Conservation (phyloP, 2,113 vertebrate species). For the Anseranas semipalmata region DNA sequence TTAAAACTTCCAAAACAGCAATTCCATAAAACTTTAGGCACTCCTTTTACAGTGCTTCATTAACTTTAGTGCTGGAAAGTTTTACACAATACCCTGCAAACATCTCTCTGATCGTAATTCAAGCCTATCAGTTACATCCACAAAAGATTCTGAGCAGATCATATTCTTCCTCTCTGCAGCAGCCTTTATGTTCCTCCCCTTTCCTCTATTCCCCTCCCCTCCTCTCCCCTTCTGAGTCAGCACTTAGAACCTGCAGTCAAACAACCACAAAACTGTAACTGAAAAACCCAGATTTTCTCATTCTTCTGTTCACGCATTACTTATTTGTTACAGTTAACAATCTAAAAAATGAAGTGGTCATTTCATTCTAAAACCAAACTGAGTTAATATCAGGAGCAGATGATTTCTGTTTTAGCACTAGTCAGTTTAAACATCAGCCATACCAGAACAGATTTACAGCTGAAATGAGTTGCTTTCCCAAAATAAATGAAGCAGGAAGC, state of each 20-base stretch:
- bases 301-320: neutral
- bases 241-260: neutral
- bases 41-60: neutral
- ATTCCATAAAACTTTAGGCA: neutral
- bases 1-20: neutral
- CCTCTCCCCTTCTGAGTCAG: neutral
- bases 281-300: neutral
- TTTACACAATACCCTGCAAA: neutral
- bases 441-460: neutral
- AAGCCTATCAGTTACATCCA: neutral
- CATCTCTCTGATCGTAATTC: neutral
- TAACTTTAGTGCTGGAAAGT: neutral
- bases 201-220: neutral
- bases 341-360: neutral
- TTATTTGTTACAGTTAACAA: neutral
- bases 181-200: neutral
- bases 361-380: neutral
- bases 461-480: neutral
- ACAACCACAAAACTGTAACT: neutral
- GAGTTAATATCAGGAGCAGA: neutral
- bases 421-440: constrained; percentile 14
- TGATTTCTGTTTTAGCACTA: neutral
- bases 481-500: constrained; percentile 12
- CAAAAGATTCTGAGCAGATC: neutral
- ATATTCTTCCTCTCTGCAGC: neutral